Base-by-base conservation (phyloP, 92 coral and sea anemone species). In the Palythoa grandis region DNA sequence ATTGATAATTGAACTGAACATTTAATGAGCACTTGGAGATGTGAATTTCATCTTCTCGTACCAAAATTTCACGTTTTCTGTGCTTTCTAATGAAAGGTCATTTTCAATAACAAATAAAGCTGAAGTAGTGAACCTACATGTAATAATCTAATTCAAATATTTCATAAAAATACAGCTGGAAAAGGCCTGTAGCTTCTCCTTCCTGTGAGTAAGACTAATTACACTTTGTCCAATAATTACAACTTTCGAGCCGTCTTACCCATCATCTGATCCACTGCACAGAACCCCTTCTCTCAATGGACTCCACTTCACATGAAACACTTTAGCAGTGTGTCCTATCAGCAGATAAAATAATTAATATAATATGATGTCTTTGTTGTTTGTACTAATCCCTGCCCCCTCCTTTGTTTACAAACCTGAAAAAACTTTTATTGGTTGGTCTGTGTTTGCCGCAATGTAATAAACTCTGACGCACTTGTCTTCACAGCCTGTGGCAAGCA, bases 401-500 rank as follows among this genome's bases (percentile, higher is more conserved):
- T 19, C 11, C 7, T n/a, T 63, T 63, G 69, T 12, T 3, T 60
- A 74, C 91, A 52, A 54, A 95, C 99, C 99, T 83, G 95, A 83
- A 71, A 96, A 96, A 25, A 93, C 90, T 82, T 92, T 93, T 40
- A 96, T 76, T 23, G 99, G 98, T 80, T 92, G 92, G 58, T 96
- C 99, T 5, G 98, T 95, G 47, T 87, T 95, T 24, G 99, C 99
- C 23, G 98, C 93, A 53, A 96, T 92, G 79, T 96, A 96, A 72
- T 91, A 96, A 17, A 96, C 95, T 67, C 99, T 88, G 70, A 96
- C 98, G 82, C 91, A 88, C 79, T 87, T 94, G 78, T 96, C 99
- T 54, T 96, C 99, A 88, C 99, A 96, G 24, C 99, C 98, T 65
- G 99, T 96, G 0, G 98, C 99, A 74, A 96, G 85, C 99, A 96